Percentiles rank a stretch among this genome's conserved stretches.
Evolutionary conservation across 35 echinoderm and acorn worm genomes (phyloP).

Genomic region (Apostichopus japonicus): DNA sequence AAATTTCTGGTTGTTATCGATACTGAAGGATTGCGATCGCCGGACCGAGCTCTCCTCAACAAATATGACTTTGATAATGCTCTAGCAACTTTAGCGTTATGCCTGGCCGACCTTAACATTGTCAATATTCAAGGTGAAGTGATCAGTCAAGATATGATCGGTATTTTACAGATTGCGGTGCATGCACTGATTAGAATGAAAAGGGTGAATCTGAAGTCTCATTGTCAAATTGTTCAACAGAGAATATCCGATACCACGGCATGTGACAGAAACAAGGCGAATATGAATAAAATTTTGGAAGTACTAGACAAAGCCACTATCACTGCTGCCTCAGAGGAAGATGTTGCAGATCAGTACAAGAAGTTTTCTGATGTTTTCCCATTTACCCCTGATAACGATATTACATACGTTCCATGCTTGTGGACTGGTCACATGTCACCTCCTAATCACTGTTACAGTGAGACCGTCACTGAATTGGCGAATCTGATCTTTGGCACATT

Average conservation of each 20-base stretch:
- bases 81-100: conserved; percentile 32
- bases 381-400: conserved; percentile 21
- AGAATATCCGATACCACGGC: conserved; percentile 23
- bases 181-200: conserved; percentile 59
- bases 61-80: conserved; percentile 38
- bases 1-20: conserved; percentile 38
- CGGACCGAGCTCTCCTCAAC: conserved; percentile 20
- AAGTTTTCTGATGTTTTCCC: conserved; percentile 31
- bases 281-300: conserved; percentile 10
- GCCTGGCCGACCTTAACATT: conserved; percentile 34
- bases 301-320: conserved; percentile 21
- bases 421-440: conserved; percentile 44
- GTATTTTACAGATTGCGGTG: conserved; percentile 49
- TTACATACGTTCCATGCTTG: conserved; percentile 22
- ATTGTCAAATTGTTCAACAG: conserved; percentile 57
- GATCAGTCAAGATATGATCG: conserved; percentile 21
- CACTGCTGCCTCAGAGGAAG: conserved; percentile 25
- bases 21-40: conserved; percentile 35
- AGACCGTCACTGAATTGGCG: not conserved
- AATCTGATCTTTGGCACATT: not conserved
- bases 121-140: conserved; percentile 32
- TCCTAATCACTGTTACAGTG: conserved; percentile 50
- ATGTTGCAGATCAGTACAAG: conserved; percentile 28
- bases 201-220: conserved; percentile 29
- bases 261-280: not conserved